Evolutionary conservation across 2,888 invertebrate species (phyloP).

Genomic region (Griposia aprilina): DNA sequence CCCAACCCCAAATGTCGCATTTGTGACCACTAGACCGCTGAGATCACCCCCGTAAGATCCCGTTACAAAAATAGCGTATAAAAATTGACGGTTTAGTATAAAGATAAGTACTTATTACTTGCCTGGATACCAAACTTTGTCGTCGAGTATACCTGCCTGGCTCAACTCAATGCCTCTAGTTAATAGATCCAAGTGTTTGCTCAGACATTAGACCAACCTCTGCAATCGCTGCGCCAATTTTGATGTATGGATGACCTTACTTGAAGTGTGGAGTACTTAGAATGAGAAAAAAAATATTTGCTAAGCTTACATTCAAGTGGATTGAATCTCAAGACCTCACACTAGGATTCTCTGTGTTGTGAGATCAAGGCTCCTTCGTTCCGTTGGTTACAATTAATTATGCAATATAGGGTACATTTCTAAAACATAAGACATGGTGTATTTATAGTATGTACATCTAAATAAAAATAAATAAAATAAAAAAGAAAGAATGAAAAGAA

Average conservation of each 20-base stretch:
- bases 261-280: constrained; percentile 22
- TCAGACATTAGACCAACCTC: constrained; percentile 38
- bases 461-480: too few relatives aligned
- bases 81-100: not conserved
- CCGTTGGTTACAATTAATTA: too few relatives aligned
- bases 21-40: not conserved
- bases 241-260: constrained; percentile 34
- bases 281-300: not conserved
- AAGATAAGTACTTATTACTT: not conserved
- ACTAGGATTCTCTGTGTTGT: too few relatives aligned
- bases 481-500: too few relatives aligned
- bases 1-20: not conserved
- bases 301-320: too few relatives aligned
- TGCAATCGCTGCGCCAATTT: constrained; percentile 30
- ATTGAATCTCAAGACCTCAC: too few relatives aligned
- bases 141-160: constrained; percentile 1
- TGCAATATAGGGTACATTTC: too few relatives aligned
- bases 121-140: not conserved
- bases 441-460: too few relatives aligned
- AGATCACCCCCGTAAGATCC: not conserved
- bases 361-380: too few relatives aligned
- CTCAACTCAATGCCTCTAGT: constrained; percentile 12
- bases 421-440: too few relatives aligned
- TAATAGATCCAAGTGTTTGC: constrained; percentile 33
- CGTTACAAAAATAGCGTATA: not conserved